Conservation (phyloP, 2,888 invertebrate species). For the Agonopterix subpropinquella region DNA sequence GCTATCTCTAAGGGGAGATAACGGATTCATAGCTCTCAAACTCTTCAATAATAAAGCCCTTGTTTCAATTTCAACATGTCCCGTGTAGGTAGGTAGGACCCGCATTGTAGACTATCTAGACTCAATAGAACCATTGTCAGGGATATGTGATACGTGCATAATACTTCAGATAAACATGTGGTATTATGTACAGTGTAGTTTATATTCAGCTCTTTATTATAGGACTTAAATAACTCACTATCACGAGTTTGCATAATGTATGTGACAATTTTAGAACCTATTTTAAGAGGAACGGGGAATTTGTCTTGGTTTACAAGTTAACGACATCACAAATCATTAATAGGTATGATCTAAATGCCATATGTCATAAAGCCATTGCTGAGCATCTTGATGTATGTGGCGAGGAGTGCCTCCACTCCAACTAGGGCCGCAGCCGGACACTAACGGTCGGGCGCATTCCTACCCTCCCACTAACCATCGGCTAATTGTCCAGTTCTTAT, state of each 20-base stretch:
- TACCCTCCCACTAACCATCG: slow-evolving; percentile 32
- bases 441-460: slow-evolving; percentile 69
- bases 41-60: slow-evolving; percentile 34
- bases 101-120: slow-evolving; percentile 12
- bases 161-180: slow-evolving; percentile 4
- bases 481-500: slow-evolving; percentile 58
- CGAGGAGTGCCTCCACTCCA: slow-evolving; percentile 46
- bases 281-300: no score
- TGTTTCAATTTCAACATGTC: slow-evolving; percentile 24
- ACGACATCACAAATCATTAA: not conserved
- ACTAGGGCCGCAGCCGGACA: slow-evolving; percentile 57
- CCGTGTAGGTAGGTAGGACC: slow-evolving; percentile 13
- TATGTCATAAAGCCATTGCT: slow-evolving; percentile 1
- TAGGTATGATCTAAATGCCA: slow-evolving; percentile 5
- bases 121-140: slow-evolving; percentile 15
- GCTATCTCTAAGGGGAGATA: slow-evolving; percentile 37
- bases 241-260: no score
- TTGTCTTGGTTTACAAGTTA: no score
- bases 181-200: not conserved
- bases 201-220: no score
- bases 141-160: slow-evolving; percentile 5
- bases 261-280: no score
- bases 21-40: slow-evolving; percentile 24
- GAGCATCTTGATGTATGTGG: slow-evolving; percentile 3
- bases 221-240: no score